Evolutionary conservation across 2,113 vertebrate genomes (phyloP).

Genomic region (Melanostigma gelatinosum): DNA sequence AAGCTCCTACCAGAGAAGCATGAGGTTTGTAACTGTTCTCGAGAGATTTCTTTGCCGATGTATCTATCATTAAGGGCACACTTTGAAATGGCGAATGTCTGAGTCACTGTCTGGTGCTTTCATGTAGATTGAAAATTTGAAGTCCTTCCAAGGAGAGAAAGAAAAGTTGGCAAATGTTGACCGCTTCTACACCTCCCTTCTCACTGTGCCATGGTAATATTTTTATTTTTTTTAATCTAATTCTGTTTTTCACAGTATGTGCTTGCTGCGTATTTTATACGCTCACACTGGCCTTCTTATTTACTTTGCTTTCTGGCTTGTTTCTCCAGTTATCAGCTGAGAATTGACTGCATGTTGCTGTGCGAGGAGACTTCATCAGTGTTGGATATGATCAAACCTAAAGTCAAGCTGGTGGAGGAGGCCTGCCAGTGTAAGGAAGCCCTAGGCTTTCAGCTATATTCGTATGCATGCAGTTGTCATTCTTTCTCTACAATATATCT

Average conservation of each 20-base stretch:
- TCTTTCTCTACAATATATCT: too few relatives aligned
- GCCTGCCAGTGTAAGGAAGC: conserved; percentile 88
- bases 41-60: not conserved
- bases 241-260: not conserved
- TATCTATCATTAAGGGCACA: not conserved
- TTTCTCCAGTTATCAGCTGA: conserved; percentile 89
- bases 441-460: not conserved
- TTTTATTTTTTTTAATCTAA: not conserved
- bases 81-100: not conserved
- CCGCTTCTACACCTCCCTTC: conserved; percentile 90
- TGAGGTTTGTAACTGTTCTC: conserved; percentile 83
- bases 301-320: not conserved
- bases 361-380: conserved; percentile 88
- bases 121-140: conserved; percentile 91
- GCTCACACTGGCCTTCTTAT: not conserved
- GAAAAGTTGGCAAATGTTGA: conserved; percentile 91
- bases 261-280: not conserved
- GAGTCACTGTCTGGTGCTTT: conserved; percentile 38
- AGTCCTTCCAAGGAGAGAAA: conserved; percentile 89
- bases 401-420: conserved; percentile 85
- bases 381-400: conserved; percentile 91
- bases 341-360: conserved; percentile 94
- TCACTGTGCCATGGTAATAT: conserved; percentile 88
- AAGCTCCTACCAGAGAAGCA: conserved; percentile 97
- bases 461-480: not conserved